Evolutionary conservation across 2,113 vertebrate genomes (phyloP), one percentile per base, ranked within the genome.

Genomic region (Tachysurus fulvidraco): DNA sequence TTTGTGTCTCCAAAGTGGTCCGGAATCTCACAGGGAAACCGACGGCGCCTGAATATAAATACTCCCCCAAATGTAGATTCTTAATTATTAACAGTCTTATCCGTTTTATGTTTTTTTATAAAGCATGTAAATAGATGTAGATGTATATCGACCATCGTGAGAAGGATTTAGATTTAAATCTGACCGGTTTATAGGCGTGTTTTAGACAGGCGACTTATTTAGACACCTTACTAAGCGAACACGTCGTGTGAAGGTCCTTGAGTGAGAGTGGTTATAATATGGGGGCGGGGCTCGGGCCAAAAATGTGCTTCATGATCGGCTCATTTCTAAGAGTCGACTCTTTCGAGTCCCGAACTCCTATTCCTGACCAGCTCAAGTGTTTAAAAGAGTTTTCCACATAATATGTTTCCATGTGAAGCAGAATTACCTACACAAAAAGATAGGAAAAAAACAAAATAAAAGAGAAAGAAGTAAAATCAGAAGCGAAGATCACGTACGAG

Each of bases 1-100:
- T 88, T 94, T 94, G 65, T 64, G 62, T 76, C 88, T 74, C 87
- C 77, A 30, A 83, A 73, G 36, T 19, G 67, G 7, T 30, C 85
- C 60, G 78, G 78, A 64, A 67, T 50, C 81, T 55, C 64, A 9
- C 5, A 28, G 36, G 46, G 73, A 67, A 87, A 60, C 44, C 5
- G 28, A 77, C 28, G 0, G 19, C 52, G 54, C 64, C 55, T 55
- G 52, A 71, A 25, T 25, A 71, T 54, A 30, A n/a, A 55, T 84
- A 69, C 60, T 14, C 11, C 36, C 13, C 16, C 19, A 30, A 13
- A n/a, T 54, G 8, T 2, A 5, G 10, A n/a, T 80, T 50, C 41
- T 60, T 19, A 13, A 19, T 55, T 55, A 30, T 17, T 36, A 28
- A 65, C 13, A 6, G 2, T 69, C 30, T 7, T 36, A 36, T 36